Base-by-base conservation (phyloP, 2,888 invertebrate species). In the Nemoura dubitans region DNA sequence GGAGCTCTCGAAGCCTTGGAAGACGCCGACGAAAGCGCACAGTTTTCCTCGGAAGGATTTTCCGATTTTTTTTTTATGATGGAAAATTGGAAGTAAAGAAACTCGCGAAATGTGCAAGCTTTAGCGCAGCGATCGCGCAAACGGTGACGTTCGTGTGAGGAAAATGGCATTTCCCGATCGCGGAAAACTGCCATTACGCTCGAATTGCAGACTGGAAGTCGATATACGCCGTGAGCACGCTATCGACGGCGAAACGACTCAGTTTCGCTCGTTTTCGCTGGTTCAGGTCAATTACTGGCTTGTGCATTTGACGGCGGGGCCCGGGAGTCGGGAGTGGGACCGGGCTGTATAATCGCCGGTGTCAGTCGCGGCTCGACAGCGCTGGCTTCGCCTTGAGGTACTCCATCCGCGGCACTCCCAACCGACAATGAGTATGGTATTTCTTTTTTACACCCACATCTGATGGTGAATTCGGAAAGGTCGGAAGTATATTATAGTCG, bases 401-500 rank as follows among this genome's bases (percentile, higher is more conserved):
- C 30, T n/a, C 30, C 59, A 59, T 59, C 59, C 59, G 59, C 30
- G 81, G 81, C 81, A 81, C 81, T 28, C 81, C 81, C 28, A 30
- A 29, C 28, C 29, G 29, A 81, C 81, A 81, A 81, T 81, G 81
- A 81, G 59, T 59, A 30, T 81, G n/a, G 81, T 81, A 81, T 81
- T 81, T 30, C n/a, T 81, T 81, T 81, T 81, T 81, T 30, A 81
- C 81, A 29, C 81, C 81, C 30, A 81, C 81, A 30, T 81, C 29
- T 27, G 28, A 27, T 81, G 81, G 81, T 29, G 26, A 81, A 21
- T 81, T 81, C 30, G 81, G 30, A 81, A 81, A 81, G 81, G 81
- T 81, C 81, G 81, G 81, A 81, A 81, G 81, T 81, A 30, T 81
- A 81, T 81, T 30, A 81, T 28, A 81, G 81, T 81, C 30, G 81